A percentile compares a stretch with the other conserved stretches of the same genome.
Conservation (phyloP, 2,113 vertebrate species). For the Thamnophis sirtalis region DNA sequence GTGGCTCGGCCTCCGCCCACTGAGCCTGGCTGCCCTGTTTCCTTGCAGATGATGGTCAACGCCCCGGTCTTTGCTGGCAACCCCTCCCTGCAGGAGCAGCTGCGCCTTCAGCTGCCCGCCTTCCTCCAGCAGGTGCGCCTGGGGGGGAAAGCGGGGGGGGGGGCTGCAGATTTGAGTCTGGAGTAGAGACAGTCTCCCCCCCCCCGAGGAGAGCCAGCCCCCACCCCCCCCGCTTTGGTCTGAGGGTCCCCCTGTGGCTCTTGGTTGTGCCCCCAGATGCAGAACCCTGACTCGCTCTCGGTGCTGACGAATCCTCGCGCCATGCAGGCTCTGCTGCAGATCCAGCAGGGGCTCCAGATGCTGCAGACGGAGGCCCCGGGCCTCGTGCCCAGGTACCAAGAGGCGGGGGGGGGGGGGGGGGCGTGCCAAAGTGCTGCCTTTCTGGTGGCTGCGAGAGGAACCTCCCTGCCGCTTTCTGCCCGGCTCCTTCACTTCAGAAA, state of each 20-base stretch:
- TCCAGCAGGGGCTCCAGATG: slow-evolving; percentile 96
- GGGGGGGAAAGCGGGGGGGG: background rate
- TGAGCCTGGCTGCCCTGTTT: slow-evolving; percentile 24
- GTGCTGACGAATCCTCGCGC: slow-evolving; percentile 95
- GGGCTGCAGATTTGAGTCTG: background rate
- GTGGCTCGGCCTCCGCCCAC: background rate
- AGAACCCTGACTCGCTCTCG: slow-evolving; percentile 95
- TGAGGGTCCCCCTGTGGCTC: background rate
- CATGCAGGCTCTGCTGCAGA: slow-evolving; percentile 97
- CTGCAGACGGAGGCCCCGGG: slow-evolving; percentile 95
- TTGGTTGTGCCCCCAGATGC: slow-evolving; percentile 77
- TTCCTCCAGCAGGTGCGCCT: slow-evolving; percentile 92
- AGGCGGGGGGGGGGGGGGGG: background rate
- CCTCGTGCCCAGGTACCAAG: slow-evolving; percentile 87
- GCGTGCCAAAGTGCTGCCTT: background rate
- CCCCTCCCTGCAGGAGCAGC: slow-evolving; percentile 95
- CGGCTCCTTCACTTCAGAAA: background rate
- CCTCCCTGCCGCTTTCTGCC: slow-evolving; percentile 2
- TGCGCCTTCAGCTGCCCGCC: slow-evolving; percentile 90
- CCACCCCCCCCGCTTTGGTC: background rate
- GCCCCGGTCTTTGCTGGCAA: slow-evolving; percentile 96
- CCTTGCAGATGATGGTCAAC: slow-evolving; percentile 92
- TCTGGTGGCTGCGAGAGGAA: rapidly evolving
- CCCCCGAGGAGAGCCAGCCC: background rate
- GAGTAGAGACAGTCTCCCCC: background rate